Evolutionary conservation across 1,140 invertebrate genomes (phyloP).

Genomic region (Drosophila burlai): DNA sequence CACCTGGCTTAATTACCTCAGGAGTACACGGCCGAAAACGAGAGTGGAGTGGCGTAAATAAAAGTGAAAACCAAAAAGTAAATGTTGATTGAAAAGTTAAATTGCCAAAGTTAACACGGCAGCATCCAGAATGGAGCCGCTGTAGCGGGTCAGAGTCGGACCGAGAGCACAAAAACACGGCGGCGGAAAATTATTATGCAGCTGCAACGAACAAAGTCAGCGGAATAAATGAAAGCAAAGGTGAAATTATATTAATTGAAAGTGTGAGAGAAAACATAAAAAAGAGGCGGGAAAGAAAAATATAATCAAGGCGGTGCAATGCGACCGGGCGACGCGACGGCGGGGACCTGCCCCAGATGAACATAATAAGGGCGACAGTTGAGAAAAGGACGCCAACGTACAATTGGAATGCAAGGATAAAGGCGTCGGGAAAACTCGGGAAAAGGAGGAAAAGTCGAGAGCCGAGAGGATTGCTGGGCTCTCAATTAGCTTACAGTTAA

Average conservation of each 20-base stretch:
- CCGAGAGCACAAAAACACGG: slow-evolving; percentile 27
- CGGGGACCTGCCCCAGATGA: slow-evolving; percentile 2
- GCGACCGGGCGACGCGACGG: slow-evolving; percentile 4
- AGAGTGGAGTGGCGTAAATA: slow-evolving; percentile 52
- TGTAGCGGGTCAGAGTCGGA: slow-evolving; percentile 25
- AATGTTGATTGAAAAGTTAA: slow-evolving; percentile 83
- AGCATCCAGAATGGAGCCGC: slow-evolving; percentile 5
- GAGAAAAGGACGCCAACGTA: slow-evolving; percentile 32
- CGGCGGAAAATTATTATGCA: slow-evolving; percentile 64
- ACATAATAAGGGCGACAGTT: slow-evolving; percentile 43
- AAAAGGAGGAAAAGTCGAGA: slow-evolving; percentile 9
- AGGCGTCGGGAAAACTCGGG: slow-evolving; percentile 1
- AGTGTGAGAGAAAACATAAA: slow-evolving; percentile 33
- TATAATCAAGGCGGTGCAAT: slow-evolving; percentile 30
- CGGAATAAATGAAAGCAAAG: slow-evolving; percentile 56
- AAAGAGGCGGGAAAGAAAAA: slow-evolving; percentile 27
- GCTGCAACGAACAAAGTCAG: slow-evolving; percentile 53
- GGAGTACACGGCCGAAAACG: slow-evolving; percentile 26
- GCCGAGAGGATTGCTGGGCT: slow-evolving; percentile 25
- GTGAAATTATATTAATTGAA: slow-evolving; percentile 74
- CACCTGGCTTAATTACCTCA: slow-evolving; percentile 71
- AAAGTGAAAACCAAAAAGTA: slow-evolving; percentile 78
- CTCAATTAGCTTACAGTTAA: slow-evolving; percentile 47
- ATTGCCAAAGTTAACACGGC: slow-evolving; percentile 74
- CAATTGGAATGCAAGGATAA: slow-evolving; percentile 43